phyloP scores from a whole-genome alignment of 2,797 vertebrate species.

The Acrocephalus scirpaceus region DNA sequence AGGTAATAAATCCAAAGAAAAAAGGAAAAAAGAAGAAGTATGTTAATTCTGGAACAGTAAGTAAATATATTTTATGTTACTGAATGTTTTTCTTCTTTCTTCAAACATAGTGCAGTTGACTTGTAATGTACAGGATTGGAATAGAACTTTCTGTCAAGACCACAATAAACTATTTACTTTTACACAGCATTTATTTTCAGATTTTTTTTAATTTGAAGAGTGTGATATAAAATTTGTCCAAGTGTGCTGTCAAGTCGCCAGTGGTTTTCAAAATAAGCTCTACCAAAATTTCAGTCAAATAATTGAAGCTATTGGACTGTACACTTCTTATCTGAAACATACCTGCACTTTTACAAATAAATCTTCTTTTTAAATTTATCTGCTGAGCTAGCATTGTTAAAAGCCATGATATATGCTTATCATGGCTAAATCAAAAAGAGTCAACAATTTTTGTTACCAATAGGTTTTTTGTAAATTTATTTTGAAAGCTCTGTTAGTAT shows the following conservation, averaged over 20 bases:
- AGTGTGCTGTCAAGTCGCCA: background rate
- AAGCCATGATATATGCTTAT: background rate
- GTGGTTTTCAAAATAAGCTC: background rate
- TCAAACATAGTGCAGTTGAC: background rate
- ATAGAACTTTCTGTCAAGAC: background rate
- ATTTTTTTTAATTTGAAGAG: background rate
- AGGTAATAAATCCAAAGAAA: conserved; percentile 98
- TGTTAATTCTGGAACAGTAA: conserved; percentile 96
- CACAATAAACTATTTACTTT: background rate
- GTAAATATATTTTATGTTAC: conserved; percentile 57
- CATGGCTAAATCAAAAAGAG: background rate
- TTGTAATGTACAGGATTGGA: background rate
- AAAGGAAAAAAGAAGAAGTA: conserved; percentile 98
- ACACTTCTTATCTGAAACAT: background rate
- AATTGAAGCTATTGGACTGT: background rate
- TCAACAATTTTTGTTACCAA: background rate
- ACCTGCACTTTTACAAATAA: background rate
- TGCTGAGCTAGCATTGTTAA: background rate
- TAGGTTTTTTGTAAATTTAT: background rate
- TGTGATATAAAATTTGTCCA: background rate
- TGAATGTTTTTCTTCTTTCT: background rate
- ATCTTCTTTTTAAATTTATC: background rate
- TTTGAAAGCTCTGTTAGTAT: background rate
- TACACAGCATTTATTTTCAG: background rate
- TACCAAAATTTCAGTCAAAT: background rate